Conservation (phyloP, 2,113 vertebrate species). For the Nematolebias whitei region DNA sequence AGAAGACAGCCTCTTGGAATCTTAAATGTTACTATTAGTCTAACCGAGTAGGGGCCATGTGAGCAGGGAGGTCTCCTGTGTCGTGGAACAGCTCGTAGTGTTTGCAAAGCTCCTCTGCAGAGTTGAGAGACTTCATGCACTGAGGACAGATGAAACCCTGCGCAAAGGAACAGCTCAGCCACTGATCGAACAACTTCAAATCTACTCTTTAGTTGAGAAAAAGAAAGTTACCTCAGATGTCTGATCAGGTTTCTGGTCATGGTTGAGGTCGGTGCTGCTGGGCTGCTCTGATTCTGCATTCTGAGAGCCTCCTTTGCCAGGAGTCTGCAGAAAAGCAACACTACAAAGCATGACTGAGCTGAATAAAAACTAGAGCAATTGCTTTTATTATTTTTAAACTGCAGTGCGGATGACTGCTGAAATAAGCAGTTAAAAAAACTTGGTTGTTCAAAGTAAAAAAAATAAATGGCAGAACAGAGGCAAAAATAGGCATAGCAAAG, state of each 20-base stretch:
- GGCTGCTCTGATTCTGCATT: conserved; percentile 92
- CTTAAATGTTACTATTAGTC: neutral
- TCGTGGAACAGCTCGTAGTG: conserved; percentile 97
- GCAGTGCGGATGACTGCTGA: too few relatives aligned
- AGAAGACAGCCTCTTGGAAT: neutral
- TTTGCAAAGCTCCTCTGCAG: conserved; percentile 96
- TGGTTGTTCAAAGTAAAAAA: too few relatives aligned
- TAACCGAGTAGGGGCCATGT: conserved; percentile 86
- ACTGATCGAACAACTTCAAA: neutral
- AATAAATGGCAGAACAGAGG: too few relatives aligned
- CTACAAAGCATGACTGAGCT: neutral
- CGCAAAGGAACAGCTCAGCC: conserved; percentile 23
- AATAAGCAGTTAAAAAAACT: too few relatives aligned
- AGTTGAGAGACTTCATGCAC: conserved; percentile 98
- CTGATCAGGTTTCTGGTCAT: conserved; percentile 90
- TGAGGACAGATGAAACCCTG: conserved; percentile 99
- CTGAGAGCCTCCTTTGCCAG: conserved; percentile 94
- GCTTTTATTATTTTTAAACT: too few relatives aligned
- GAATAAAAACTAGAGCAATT: neutral
- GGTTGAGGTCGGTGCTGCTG: conserved; percentile 87
- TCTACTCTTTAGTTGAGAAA: neutral
- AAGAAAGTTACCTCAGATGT: conserved; percentile 90
- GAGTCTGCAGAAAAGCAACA: conserved; percentile 83
- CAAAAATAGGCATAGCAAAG: too few relatives aligned
- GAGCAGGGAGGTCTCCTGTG: conserved; percentile 85